Percentiles rank a stretch among this genome's conserved stretches.
phyloP scores from a whole-genome alignment of 64 coral and sea anemone genomes.

The Montipora capricornis region DNA sequence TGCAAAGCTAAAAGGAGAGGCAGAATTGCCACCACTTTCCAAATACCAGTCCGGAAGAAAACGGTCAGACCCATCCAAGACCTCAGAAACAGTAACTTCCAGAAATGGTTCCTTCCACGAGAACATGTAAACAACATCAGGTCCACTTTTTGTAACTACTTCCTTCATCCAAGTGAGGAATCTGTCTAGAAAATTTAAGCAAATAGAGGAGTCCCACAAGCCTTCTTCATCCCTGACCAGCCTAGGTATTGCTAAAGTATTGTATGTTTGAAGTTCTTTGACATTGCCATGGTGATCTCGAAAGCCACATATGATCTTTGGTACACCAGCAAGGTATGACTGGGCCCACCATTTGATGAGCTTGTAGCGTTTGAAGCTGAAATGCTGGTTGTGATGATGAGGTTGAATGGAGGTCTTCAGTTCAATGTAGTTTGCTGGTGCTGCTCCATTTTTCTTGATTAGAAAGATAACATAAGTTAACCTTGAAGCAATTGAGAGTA shows the following conservation, averaged over 20 bases:
- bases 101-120: conserved; percentile 84
- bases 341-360: conserved; percentile 98
- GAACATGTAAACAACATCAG: conserved; percentile 85
- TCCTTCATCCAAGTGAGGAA: conserved; percentile 87
- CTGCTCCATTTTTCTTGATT: conserved; percentile 56
- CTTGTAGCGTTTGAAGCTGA: conserved; percentile 93
- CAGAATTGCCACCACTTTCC: conserved; percentile 1
- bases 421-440: conserved; percentile 95
- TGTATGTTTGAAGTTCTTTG: conserved; percentile 89
- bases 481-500: no score
- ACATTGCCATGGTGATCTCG: conserved; percentile 84
- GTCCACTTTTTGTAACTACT: conserved; percentile 61
- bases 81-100: conserved; percentile 65
- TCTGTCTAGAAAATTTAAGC: conserved; percentile 87
- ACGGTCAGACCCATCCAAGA: conserved; percentile 27
- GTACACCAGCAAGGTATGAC: conserved; percentile 93
- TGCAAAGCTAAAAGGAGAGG: not conserved
- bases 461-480: not conserved
- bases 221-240: conserved; percentile 61
- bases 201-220: conserved; percentile 91
- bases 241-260: conserved; percentile 89
- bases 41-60: conserved; percentile 91
- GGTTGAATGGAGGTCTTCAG: conserved; percentile 85
- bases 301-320: conserved; percentile 95
- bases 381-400: conserved; percentile 76